Base-by-base conservation (phyloP, 2,797 vertebrate species). In the Pipistrellus pygmaeus region DNA sequence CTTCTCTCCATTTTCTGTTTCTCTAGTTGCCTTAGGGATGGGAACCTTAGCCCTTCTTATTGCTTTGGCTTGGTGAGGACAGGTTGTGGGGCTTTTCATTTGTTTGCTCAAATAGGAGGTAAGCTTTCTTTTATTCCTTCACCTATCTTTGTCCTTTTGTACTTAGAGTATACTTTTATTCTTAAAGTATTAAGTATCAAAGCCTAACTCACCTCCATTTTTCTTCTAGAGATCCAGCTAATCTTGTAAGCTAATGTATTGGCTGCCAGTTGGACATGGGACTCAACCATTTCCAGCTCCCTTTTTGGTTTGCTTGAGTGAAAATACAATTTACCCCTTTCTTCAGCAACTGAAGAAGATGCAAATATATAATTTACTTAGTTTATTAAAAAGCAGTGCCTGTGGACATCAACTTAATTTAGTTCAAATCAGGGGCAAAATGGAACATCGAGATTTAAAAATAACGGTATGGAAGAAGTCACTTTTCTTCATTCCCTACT, bases 381-480 rank as follows among this genome's bases (percentile, higher is more conserved):
- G 27, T 73, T 71, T 57, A n/a, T 84, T 96, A 69, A 88, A 72
- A 81, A 90, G n/a, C 62, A 18, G 8, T 32, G 10, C 1, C 27
- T 91, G 48, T 30, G 27, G 30, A 30, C 62, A 64, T 60, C 30
- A 88, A n/a, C 88, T 51, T 77, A 87, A 90, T 83, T 93, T 44
- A 23, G 1, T 82, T 82, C 57, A 94, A 78, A 44, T 41, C 55
- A 72, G 71, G 55, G 27, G 46, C 35, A 90, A 80, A 71, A 35
- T 8, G 68, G 35, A 93, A 53, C 64, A 72, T 30, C 1, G 46
- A 76, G 69, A 57, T 93, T 97, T 83, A 32, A 96, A 76, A 76
- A 55, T 57, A 57, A 51, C 60, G 53, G 48, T 88, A 72, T 32
- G 38, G 51, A 86, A 77, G 18, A 89, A 83, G 53, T 2, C 11